Base-by-base conservation (phyloP, 2,888 invertebrate species). In the Tortrix viridana region DNA sequence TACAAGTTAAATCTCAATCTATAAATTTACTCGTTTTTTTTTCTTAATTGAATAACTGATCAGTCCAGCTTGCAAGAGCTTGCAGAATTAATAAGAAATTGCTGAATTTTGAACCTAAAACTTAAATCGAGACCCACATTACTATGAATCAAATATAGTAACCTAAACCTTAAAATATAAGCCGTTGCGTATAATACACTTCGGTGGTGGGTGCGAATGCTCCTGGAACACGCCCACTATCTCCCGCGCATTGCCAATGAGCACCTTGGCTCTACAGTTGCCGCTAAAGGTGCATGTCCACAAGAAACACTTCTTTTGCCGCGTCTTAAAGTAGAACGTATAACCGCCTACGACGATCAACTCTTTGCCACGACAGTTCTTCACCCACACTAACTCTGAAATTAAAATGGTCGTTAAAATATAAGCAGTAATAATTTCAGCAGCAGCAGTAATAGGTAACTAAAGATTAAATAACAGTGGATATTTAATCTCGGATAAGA, bases 251-350 rank as follows among this genome's bases (percentile, higher is more conserved):
- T 52, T n/a, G 6, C 12, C 14, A 19, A 52, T 20, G n/a, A 37
- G 14, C 52, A 75, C 57, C 0, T 65, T 48, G 0, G 71, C 68
- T 14, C 56, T 67, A 32, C 74, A 74, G 1, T 43, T 57, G 4
- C 46, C 44, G 1, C 43, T 41, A 5, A 38, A 46, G 1, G 67
- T 65, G 54, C 71, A 49, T 12, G n/a, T 5, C 49, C 49, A 49
- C 12, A 20, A 23, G 3, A 16, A 49, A 5, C 49, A 46, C 1
- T 47, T 37, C 12, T 58, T 65, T 12, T 49, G 65, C 32, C 23
- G 32, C 19, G n/a, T 53, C 19, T 49, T 32, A 5, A 53, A 61
- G 50, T 67, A 67, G 46, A 63, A 70, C 2, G 68, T 67, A 44
- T 59, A 67, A 0, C 67, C 70, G 55, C 64, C 60, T 1, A 68